phyloP scores from a whole-genome alignment of 1,140 invertebrate species.

The Rhagoletis pomonella region DNA sequence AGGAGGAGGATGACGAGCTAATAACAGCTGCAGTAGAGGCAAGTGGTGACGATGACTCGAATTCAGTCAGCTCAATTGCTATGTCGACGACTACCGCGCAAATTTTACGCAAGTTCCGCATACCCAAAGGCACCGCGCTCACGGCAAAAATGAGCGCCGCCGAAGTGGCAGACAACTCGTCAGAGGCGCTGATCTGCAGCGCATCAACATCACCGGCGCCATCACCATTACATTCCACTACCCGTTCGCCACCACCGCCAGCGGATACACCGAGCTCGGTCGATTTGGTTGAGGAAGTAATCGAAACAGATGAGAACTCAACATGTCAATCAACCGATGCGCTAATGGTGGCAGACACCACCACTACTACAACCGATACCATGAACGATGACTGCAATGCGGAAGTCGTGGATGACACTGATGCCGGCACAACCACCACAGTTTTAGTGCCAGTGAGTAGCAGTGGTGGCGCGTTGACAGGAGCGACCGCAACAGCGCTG shows the following conservation, averaged over 20 bases:
- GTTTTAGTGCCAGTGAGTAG: slow-evolving; percentile 8
- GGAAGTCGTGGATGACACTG: background rate
- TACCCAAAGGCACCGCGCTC: slow-evolving; percentile 70
- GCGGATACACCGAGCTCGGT: slow-evolving; percentile 58
- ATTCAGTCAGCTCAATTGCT: background rate
- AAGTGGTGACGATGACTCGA: slow-evolving; percentile 40
- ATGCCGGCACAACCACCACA: slow-evolving; percentile 4
- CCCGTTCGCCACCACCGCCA: slow-evolving; percentile 63
- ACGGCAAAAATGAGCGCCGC: slow-evolving; percentile 61
- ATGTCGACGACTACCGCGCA: slow-evolving; percentile 67
- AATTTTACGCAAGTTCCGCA: slow-evolving; percentile 70
- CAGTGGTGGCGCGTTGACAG: slow-evolving; percentile 51
- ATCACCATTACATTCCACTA: slow-evolving; percentile 58
- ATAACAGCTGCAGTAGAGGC: background rate
- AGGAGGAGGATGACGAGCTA: slow-evolving; percentile 55
- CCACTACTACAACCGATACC: slow-evolving; percentile 2
- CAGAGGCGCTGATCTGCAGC: slow-evolving; percentile 30
- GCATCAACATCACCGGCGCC: slow-evolving; percentile 37
- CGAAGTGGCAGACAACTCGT: background rate
- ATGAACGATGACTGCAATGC: slow-evolving; percentile 32
- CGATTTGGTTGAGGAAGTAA: slow-evolving; percentile 69
- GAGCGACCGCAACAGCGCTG: slow-evolving; percentile 56
- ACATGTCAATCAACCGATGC: background rate
- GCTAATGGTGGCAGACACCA: slow-evolving; percentile 38
- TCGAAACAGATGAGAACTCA: slow-evolving; percentile 59